These are phyloP conservation scores for Pachyramphus minor DNA, from an alignment of 2,113 vertebrate genomes.

Conservation along the genomic window DNA sequence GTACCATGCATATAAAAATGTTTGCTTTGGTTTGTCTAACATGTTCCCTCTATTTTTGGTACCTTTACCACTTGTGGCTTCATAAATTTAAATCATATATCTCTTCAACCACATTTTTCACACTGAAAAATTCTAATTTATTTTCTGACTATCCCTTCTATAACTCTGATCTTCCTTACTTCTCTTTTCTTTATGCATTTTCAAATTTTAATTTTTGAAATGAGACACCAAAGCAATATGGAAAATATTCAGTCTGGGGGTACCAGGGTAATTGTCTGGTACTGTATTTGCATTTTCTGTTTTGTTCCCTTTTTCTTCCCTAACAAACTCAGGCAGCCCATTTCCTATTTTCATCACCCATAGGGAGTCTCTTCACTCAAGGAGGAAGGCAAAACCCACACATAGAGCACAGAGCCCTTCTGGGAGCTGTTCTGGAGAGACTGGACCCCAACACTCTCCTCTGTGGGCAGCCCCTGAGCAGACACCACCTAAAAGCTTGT, in stretches of 20 bases:
- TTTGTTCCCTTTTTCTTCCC: background rate
- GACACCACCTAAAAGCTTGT: background rate
- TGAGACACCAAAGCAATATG: background rate
- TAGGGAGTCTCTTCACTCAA: background rate
- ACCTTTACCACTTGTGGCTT: background rate
- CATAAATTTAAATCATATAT: background rate
- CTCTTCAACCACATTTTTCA: background rate
- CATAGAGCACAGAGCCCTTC: background rate
- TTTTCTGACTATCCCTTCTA: background rate
- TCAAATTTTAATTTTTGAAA: background rate
- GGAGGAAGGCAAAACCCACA: background rate
- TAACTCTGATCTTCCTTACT: background rate
- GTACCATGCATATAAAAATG: background rate
- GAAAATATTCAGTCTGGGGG: background rate
- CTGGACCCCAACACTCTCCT: background rate
- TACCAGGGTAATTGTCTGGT: background rate
- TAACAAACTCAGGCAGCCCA: background rate
- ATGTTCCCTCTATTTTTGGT: background rate
- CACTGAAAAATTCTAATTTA: background rate
- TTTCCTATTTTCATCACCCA: background rate
- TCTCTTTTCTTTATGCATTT: background rate
- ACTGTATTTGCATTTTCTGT: background rate
- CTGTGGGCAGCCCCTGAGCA: background rate
- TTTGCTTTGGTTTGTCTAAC: conserved; percentile 17
- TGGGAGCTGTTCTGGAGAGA: background rate